phyloP scores from a whole-genome alignment of 2,113 vertebrate species.

The Barnardius zonarius region DNA sequence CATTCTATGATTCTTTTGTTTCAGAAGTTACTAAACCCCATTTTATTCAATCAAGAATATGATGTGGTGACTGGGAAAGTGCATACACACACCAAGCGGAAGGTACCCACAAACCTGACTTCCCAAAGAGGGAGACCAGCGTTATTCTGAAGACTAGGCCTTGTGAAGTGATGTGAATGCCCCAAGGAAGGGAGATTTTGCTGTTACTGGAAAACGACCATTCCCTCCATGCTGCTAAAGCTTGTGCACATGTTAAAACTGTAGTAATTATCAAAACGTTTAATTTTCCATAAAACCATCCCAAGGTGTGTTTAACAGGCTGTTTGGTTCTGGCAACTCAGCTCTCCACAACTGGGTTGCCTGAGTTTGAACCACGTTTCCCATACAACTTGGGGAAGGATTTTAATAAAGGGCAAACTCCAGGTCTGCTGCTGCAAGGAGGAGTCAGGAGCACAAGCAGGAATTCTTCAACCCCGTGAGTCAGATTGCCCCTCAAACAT shows the following conservation, averaged over 20 bases:
- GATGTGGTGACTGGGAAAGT: background rate
- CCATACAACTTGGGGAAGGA: too few species aligned
- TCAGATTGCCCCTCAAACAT: background rate
- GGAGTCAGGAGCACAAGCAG: background rate
- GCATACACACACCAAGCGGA: background rate
- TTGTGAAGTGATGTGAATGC: background rate
- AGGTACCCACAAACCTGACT: background rate
- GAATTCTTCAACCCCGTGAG: background rate
- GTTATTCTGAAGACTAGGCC: background rate
- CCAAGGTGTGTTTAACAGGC: rapidly evolving
- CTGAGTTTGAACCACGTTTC: background rate
- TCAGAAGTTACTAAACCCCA: background rate
- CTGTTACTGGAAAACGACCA: background rate
- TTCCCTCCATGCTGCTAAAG: background rate
- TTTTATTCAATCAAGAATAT: background rate
- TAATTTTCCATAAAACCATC: background rate
- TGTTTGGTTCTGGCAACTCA: background rate
- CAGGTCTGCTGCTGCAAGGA: background rate
- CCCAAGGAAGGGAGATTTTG: too few species aligned
- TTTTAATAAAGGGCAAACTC: too few species aligned
- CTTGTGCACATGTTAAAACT: background rate
- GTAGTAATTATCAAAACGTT: background rate
- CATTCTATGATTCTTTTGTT: background rate
- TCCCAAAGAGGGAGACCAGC: background rate
- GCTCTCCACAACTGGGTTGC: background rate